Percentiles rank a stretch among this genome's conserved stretches.
These are phyloP conservation scores for Chaetops frenatus DNA, from an alignment of 2,113 vertebrate species.

Conservation along the genomic window DNA sequence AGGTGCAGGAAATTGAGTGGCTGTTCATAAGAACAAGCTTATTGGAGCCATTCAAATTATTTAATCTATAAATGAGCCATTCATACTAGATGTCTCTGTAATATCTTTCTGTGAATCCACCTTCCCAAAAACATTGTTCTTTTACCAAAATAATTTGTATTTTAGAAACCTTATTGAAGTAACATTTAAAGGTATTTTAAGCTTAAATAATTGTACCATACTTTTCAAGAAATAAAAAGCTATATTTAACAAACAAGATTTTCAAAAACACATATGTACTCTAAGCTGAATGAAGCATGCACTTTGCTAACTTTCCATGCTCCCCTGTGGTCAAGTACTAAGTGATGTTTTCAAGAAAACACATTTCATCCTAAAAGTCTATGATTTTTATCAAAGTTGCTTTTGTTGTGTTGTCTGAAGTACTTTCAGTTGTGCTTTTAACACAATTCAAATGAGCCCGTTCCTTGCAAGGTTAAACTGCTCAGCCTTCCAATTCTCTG, in stretches of 20 bases:
- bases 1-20: background rate
- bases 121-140: background rate
- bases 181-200: background rate
- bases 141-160: background rate
- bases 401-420: background rate
- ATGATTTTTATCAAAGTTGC: background rate
- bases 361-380: background rate
- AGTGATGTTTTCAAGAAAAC: background rate
- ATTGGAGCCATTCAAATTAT: background rate
- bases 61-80: background rate
- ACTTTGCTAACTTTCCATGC: background rate
- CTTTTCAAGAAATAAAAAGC: background rate
- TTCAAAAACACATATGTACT: background rate
- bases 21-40: background rate
- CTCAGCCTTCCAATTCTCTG: fast-evolving
- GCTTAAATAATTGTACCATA: background rate
- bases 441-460: background rate
- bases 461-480: background rate
- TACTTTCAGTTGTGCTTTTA: background rate
- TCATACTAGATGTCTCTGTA: background rate
- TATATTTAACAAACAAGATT: background rate
- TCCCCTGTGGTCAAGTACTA: background rate
- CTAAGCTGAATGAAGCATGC: background rate
- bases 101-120: background rate
- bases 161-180: background rate